Percentiles rank a stretch among this genome's conserved stretches.
Evolutionary conservation across 2,888 invertebrate species (phyloP).

Genomic region (Perizoma affinitatum): DNA sequence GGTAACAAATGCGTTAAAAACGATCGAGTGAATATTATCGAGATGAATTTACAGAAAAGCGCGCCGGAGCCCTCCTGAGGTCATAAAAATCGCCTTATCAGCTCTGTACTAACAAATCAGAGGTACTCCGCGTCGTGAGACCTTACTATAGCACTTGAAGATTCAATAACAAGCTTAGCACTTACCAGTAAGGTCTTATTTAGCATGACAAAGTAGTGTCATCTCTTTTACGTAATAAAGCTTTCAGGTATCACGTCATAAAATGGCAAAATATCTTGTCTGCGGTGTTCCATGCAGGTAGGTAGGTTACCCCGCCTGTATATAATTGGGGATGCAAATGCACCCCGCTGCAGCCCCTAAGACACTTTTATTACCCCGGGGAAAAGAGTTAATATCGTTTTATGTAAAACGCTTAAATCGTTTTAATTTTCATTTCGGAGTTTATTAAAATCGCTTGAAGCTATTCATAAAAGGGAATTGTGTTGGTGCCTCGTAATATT

Average conservation of each 20-base stretch:
- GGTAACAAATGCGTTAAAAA: constrained; percentile 17
- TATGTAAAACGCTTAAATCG: constrained; percentile 60
- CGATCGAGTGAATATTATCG: constrained; percentile 33
- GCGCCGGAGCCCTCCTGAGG: constrained; percentile 44
- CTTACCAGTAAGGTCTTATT: constrained; percentile 34
- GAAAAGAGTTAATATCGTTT: constrained; percentile 67
- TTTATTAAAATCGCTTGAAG: constrained; percentile 39
- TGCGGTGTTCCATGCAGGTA: constrained; percentile 38
- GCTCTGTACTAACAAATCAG: constrained; percentile 53
- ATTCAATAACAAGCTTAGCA: constrained; percentile 43
- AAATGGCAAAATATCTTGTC: constrained; percentile 53
- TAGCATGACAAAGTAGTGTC: constrained; percentile 38
- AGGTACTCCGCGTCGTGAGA: constrained; percentile 37
- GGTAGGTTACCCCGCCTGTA: constrained; percentile 2
- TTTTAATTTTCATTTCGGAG: constrained; percentile 51
- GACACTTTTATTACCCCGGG: constrained; percentile 66
- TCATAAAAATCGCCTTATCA: constrained; percentile 70
- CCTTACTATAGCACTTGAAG: constrained; percentile 38
- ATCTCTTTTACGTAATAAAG: constrained; percentile 50
- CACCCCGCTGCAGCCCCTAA: constrained; percentile 55
- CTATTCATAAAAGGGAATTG: constrained; percentile 26
- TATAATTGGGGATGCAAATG: constrained; percentile 64
- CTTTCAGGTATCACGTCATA: constrained; percentile 52
- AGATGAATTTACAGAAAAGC: constrained; percentile 44
- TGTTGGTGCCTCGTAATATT: constrained; percentile 24